Percentiles rank a stretch among this genome's conserved stretches.
These are phyloP conservation scores for Drosophila atripex DNA, from an alignment of 2,888 invertebrate genomes.

Conservation along the genomic window DNA sequence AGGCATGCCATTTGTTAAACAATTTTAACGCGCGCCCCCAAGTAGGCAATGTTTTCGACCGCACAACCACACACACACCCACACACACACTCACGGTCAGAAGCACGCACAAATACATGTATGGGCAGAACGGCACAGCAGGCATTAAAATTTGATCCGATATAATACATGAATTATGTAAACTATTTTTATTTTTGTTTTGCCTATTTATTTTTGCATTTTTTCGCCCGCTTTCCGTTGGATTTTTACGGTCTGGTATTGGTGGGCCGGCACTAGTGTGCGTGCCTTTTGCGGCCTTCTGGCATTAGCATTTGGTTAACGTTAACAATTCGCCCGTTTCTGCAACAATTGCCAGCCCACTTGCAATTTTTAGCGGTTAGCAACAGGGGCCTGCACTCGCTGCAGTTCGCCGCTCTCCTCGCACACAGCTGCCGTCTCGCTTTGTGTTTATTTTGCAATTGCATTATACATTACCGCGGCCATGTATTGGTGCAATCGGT, in stretches of 20 bases:
- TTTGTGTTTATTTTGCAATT: conserved; percentile 71
- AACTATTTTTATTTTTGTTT: conserved; percentile 76
- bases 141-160: conserved; percentile 79
- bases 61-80: conserved; percentile 10
- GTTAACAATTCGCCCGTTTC: conserved; percentile 60
- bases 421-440: conserved; percentile 49
- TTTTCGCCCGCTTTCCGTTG: conserved; percentile 38
- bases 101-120: neutral
- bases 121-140: conserved; percentile 21
- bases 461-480: conserved; percentile 67
- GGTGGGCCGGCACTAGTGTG: conserved; percentile 46
- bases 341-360: conserved; percentile 49
- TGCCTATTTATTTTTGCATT: conserved; percentile 43
- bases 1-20: conserved; percentile 76
- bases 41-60: conserved; percentile 62
- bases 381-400: conserved; percentile 51
- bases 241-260: conserved; percentile 61
- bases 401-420: conserved; percentile 31
- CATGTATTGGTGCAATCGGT: conserved; percentile 37
- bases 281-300: conserved; percentile 45
- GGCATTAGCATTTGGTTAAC: conserved; percentile 78
- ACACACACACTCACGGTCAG: neutral
- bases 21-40: conserved; percentile 72
- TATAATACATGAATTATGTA: conserved; percentile 80
- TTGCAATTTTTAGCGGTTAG: conserved; percentile 68